phyloP scores from a whole-genome alignment of 1,140 invertebrate species.

The Popillia japonica region DNA sequence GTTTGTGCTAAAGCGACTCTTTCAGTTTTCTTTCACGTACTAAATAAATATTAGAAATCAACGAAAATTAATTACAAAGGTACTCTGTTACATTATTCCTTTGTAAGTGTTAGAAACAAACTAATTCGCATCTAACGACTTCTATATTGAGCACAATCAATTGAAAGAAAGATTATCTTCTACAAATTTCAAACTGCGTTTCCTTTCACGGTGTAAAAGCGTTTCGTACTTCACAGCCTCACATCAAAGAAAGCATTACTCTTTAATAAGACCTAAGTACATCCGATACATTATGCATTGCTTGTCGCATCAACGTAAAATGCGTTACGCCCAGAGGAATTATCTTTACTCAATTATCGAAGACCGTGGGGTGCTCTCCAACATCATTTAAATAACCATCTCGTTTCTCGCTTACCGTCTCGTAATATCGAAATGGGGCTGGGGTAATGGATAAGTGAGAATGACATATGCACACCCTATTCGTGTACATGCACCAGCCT shows the following conservation, averaged over 20 bases:
- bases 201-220: not conserved
- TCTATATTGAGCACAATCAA: too few relatives aligned
- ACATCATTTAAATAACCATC: constrained; percentile 3
- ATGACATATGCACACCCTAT: constrained; percentile 32
- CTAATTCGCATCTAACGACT: too few relatives aligned
- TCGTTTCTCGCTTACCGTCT: not conserved
- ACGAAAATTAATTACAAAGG: too few relatives aligned
- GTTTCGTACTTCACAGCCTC: not conserved
- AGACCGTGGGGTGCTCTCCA: not conserved
- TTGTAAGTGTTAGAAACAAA: too few relatives aligned
- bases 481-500: constrained; percentile 9
- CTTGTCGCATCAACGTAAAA: not conserved
- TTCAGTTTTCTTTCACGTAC: too few relatives aligned
- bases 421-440: not conserved
- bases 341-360: constrained; percentile 11
- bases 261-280: not conserved
- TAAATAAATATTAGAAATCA: too few relatives aligned
- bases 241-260: not conserved
- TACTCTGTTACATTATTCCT: too few relatives aligned
- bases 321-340: not conserved
- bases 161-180: too few relatives aligned
- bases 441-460: not conserved
- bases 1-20: too few relatives aligned
- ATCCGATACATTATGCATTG: constrained; percentile 1
- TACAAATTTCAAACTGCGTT: not conserved